Base-by-base conservation (phyloP, 2,113 vertebrate species). In the Turdus rufiventris region DNA sequence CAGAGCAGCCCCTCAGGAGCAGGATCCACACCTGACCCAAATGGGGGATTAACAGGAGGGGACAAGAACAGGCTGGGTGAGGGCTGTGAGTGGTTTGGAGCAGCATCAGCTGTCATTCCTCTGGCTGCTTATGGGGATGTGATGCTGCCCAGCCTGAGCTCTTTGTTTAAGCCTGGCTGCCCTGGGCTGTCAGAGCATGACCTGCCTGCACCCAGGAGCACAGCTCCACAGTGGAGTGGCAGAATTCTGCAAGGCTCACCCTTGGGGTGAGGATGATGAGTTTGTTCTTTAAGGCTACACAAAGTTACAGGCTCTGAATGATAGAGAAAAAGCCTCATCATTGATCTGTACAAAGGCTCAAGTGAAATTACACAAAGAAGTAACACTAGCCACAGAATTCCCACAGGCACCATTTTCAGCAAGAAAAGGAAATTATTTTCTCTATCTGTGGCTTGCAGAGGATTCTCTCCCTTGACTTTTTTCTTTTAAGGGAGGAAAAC, bases 351-450 rank as follows among this genome's bases (percentile, higher is more conserved):
- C 51, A 57, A 50, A 72, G 58, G 81, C 74, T 87, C 53, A 4
- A 42, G 87, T 84, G 93, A 89, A 92, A 89, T 91, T 58, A 76
- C 80, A 61, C 12, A 0, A 42, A 82, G 87, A 58, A 47, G 50
- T 89, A 78, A 72, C 50, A 63, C 14, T 54, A 72, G 77, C 25
- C 43, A 14, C n/a, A 28, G 73, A 92, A 95, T 94, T 96, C 95
- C 94, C 95, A 68, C 40, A 40, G 93, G 91, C 54, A 79, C 58
- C 45, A 7, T 89, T 94, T 93, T 40, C 74, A 91, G 66, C 81
- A 68, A 89, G 84, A n/a, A 81, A 85, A 91, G 73, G 87, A 94
- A 97, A 95, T 89, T 0, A 70, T 85, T 96, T 95, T 60, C 61
- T 56, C 56, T 87, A 18, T 89, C 61, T 86, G 0, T 61, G 42